phyloP scores from a whole-genome alignment of 2,888 invertebrate genomes.

The Papilio elwesi region DNA sequence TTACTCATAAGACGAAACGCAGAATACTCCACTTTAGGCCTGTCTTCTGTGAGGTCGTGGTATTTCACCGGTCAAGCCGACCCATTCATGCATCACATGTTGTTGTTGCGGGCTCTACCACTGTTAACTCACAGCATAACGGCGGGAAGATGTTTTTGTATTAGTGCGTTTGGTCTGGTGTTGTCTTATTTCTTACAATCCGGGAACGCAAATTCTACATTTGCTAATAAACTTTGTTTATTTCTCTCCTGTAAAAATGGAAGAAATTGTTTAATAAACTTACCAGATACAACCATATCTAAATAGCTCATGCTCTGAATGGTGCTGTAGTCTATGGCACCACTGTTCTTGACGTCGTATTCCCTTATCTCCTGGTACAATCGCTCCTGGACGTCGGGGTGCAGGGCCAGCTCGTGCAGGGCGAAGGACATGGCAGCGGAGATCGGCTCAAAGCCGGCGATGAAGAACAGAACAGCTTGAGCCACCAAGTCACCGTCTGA shows the following conservation, averaged over 20 bases:
- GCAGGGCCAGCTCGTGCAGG: conserved; percentile 60
- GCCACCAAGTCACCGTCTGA: conserved; percentile 57
- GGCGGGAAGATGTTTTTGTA: too few relatives aligned
- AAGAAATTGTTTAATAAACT: background rate
- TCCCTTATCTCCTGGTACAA: conserved; percentile 60
- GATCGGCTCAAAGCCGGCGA: conserved; percentile 63
- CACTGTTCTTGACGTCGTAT: conserved; percentile 56
- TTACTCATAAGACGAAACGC: too few relatives aligned
- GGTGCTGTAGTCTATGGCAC: conserved; percentile 73
- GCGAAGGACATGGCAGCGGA: conserved; percentile 59
- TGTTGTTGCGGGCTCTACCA: too few relatives aligned
- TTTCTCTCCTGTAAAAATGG: background rate
- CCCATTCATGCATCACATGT: too few relatives aligned
- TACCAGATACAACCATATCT: conserved; percentile 79
- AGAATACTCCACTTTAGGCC: too few relatives aligned
- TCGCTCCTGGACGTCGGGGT: conserved; percentile 62
- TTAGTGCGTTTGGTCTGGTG: too few relatives aligned
- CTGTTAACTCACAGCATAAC: too few relatives aligned
- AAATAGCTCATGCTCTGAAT: conserved; percentile 63
- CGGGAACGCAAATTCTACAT: too few relatives aligned
- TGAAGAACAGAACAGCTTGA: conserved; percentile 62
- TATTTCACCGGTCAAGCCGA: too few relatives aligned
- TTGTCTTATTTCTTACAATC: too few relatives aligned
- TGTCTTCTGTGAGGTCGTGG: too few relatives aligned
- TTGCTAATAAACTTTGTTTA: too few relatives aligned